Percentiles rank a stretch among this genome's conserved stretches.
Conservation (phyloP, 2,888 invertebrate species). For the Polydrusus tereticollis region DNA sequence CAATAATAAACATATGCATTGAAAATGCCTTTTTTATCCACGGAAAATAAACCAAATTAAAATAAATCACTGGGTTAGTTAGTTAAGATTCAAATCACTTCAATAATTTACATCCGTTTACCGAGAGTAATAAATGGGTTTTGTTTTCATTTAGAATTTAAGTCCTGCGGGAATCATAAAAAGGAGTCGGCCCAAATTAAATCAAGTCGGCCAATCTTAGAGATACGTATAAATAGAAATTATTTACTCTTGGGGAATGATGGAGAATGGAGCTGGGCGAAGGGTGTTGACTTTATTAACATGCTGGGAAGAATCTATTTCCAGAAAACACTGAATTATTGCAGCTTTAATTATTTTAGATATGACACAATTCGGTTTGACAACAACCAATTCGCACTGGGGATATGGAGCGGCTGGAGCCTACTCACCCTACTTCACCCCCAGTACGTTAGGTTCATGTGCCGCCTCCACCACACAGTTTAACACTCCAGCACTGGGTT, state of each 20-base stretch:
- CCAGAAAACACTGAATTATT: slow-evolving; percentile 1
- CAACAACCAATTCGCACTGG: slow-evolving; percentile 90
- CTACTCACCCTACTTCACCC: slow-evolving; percentile 86
- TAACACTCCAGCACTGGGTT: slow-evolving; percentile 81
- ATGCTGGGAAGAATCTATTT: not conserved
- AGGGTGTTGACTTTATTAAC: not conserved
- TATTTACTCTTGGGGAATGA: slow-evolving; percentile 24
- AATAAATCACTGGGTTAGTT: slow-evolving; percentile 26
- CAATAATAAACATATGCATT: not conserved
- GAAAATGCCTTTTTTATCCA: not conserved
- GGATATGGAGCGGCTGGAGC: slow-evolving; percentile 89
- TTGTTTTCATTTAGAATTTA: slow-evolving; percentile 60
- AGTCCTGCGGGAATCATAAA: slow-evolving; percentile 55
- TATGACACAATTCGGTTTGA: slow-evolving; percentile 88
- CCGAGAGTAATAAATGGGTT: slow-evolving; percentile 59
- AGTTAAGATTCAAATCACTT: slow-evolving; percentile 57
- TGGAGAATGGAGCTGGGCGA: no score
- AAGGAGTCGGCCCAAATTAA: slow-evolving; percentile 58
- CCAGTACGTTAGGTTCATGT: slow-evolving; percentile 79
- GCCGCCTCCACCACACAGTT: slow-evolving; percentile 81
- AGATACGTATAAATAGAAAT: slow-evolving; percentile 26
- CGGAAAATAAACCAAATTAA: slow-evolving; percentile 27
- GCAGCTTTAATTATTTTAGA: slow-evolving; percentile 69
- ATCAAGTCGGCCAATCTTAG: slow-evolving; percentile 25
- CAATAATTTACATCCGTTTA: slow-evolving; percentile 52